Evolutionary conservation across 2,113 vertebrate genomes (phyloP).

Genomic region (human): GRCh38 chr11:115339501-115340000

Average conservation of each 20-base stretch:
- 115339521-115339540: not conserved
- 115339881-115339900: conserved; percentile 16
- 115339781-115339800: not conserved
- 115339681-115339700: not conserved
- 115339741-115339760: not conserved
- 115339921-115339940: conserved; percentile 6
- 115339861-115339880: not conserved
- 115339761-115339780: not conserved
- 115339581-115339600: not conserved
- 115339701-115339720: not conserved
- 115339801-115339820: not conserved
- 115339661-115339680: not conserved
- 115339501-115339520: not conserved
- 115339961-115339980: conserved; percentile 29
- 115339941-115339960: conserved; percentile 20
- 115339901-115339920: conserved; percentile 21
- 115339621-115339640: not conserved
- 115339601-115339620: not conserved
- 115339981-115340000: not conserved
- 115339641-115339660: not conserved
- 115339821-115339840: conserved; percentile 16
- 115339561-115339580: not conserved
- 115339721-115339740: not conserved
- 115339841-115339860: not conserved
- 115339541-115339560: not conserved